These are phyloP conservation scores for Phania funesta DNA, from an alignment of 2,888 invertebrate species.

Conservation along the genomic window DNA sequence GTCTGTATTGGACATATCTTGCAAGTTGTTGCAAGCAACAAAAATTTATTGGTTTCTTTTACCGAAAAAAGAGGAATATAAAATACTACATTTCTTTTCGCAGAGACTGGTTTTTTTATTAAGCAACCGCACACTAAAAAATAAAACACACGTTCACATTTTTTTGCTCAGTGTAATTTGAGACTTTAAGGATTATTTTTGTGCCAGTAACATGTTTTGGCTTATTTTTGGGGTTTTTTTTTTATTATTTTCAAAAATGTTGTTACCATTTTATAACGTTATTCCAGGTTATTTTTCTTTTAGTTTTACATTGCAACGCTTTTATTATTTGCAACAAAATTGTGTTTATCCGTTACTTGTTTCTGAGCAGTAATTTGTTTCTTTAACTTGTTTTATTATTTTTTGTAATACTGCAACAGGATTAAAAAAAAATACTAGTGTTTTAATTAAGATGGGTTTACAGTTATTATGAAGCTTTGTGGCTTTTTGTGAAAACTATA, in stretches of 20 bases:
- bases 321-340: neutral
- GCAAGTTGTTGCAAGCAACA: neutral
- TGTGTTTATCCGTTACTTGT: neutral
- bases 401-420: constrained; percentile 1
- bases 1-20: constrained; percentile 1
- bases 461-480: neutral
- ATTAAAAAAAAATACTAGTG: neutral
- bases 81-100: neutral
- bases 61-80: neutral
- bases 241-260: neutral
- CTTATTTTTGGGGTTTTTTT: too few relatives aligned
- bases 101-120: neutral
- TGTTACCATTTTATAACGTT: neutral
- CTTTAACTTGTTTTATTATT: neutral
- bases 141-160: neutral
- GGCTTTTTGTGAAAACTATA: neutral
- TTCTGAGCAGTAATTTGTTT: neutral
- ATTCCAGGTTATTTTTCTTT: neutral
- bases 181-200: neutral
- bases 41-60: neutral
- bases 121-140: neutral
- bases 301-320: neutral
- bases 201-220: neutral
- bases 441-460: constrained; percentile 9
- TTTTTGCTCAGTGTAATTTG: constrained; percentile 2